Evolutionary conservation across 2,797 vertebrate species (phyloP).

Genomic region (Acridotheres tristis): DNA sequence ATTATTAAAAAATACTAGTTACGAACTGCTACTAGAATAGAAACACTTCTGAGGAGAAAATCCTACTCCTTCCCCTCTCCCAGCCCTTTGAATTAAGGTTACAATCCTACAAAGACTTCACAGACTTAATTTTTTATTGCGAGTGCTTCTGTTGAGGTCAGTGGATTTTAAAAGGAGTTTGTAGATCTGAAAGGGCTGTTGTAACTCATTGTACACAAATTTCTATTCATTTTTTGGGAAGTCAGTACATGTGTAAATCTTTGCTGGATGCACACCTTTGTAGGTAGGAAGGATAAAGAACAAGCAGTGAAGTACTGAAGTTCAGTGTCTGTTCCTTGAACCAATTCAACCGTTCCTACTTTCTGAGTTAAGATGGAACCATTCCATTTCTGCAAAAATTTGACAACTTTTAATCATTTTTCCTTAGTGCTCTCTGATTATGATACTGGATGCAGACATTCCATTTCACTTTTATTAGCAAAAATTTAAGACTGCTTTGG

Average conservation of each 20-base stretch:
- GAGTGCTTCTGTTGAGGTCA: background rate
- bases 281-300: background rate
- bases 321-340: background rate
- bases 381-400: background rate
- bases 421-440: background rate
- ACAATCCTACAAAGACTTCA: background rate
- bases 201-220: background rate
- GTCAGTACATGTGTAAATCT: background rate
- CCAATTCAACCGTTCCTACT: background rate
- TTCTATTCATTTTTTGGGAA: background rate
- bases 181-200: background rate
- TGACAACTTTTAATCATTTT: background rate
- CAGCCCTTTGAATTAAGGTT: constrained; percentile 2
- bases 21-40: background rate
- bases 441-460: background rate
- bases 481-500: background rate
- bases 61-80: background rate
- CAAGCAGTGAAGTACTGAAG: background rate
- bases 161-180: background rate
- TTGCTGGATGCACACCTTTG: background rate
- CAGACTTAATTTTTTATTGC: background rate
- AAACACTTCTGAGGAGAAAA: background rate
- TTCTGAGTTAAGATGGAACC: background rate
- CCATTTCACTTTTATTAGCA: background rate
- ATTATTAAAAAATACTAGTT: background rate